These are phyloP conservation scores for Magallana angulata DNA, from an alignment of 1,140 invertebrate species.

Conservation along the genomic window DNA sequence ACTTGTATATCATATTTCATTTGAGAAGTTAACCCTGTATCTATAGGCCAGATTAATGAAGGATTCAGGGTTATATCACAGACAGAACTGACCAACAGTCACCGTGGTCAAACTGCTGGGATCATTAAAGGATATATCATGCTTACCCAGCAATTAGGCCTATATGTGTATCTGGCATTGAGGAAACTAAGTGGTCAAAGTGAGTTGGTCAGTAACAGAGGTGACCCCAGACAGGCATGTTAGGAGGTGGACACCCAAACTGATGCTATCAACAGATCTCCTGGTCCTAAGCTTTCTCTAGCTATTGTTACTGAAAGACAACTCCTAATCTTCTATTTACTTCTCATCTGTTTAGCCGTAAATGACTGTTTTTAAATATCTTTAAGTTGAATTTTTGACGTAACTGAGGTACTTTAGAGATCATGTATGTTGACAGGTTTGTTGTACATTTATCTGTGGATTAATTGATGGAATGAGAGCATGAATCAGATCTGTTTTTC, in stretches of 20 bases:
- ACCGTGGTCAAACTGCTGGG: not conserved
- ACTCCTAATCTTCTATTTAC: not conserved
- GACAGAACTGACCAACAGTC: not conserved
- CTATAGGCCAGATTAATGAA: not conserved
- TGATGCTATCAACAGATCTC: constrained; percentile 1
- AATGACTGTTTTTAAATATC: not conserved
- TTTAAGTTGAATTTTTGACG: not conserved
- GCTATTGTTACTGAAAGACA: not conserved
- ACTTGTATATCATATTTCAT: not conserved
- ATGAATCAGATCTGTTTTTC: not conserved
- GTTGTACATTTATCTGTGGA: constrained; percentile 4
- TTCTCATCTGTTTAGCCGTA: not conserved
- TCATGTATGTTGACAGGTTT: not conserved
- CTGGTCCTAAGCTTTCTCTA: not conserved
- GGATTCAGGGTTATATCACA: not conserved
- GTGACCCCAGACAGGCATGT: not conserved
- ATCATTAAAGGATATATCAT: not conserved
- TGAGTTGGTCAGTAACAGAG: constrained; percentile 5
- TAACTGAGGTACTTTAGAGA: constrained; percentile 23
- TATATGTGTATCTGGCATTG: not conserved
- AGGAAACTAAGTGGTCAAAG: not conserved
- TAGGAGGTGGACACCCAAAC: not conserved
- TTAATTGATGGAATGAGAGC: not conserved
- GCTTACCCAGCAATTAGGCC: not conserved
- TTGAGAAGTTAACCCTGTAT: not conserved